Conservation (phyloP, 30 jellyfish, hydroid and myxozoan genomes). For the Haliclystus octoradiatus region DNA sequence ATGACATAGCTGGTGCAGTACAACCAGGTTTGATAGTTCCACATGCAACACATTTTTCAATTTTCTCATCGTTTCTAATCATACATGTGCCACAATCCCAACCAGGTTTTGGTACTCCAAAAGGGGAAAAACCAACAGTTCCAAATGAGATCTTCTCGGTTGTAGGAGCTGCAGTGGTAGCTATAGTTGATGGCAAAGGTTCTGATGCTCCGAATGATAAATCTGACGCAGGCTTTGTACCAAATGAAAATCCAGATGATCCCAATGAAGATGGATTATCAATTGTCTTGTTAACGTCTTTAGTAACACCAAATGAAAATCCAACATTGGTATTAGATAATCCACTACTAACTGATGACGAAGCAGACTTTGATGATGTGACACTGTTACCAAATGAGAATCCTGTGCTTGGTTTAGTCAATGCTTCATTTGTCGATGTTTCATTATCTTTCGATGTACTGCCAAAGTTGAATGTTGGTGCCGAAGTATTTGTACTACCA, state of each 20-base stretch:
- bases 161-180: background rate
- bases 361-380: background rate
- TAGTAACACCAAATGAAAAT: background rate
- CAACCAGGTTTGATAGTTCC: slow-evolving; percentile 28
- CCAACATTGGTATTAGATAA: background rate
- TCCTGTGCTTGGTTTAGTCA: too few species aligned
- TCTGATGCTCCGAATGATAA: background rate
- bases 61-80: slow-evolving; percentile 29
- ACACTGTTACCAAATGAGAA: background rate
- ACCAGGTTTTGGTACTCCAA: slow-evolving; percentile 20
- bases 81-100: slow-evolving; percentile 79
- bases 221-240: background rate
- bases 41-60: slow-evolving; percentile 48
- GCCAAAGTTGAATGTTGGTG: too few species aligned
- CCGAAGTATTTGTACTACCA: too few species aligned
- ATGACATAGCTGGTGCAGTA: slow-evolving; percentile 7
- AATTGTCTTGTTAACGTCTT: background rate
- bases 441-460: too few species aligned
- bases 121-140: background rate
- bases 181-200: background rate
- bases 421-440: too few species aligned
- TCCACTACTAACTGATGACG: background rate
- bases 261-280: background rate
- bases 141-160: background rate
- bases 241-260: background rate